These are phyloP conservation scores for Anoncus sp. DNA, from an alignment of 2,888 invertebrate genomes.

Conservation along the genomic window DNA sequence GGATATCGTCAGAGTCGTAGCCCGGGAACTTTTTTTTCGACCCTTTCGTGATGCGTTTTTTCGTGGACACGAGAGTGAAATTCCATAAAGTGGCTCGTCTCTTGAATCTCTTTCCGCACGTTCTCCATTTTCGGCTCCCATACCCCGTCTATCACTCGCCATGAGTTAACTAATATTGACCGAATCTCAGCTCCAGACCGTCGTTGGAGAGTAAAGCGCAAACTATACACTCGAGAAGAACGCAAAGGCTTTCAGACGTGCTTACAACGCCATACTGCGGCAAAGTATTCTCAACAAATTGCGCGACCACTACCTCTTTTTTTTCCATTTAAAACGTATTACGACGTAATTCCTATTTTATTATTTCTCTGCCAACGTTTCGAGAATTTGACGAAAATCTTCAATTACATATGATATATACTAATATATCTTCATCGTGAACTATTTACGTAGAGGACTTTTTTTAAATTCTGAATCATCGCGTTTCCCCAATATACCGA, in stretches of 20 bases:
- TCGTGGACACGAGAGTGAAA: slow-evolving; percentile 27
- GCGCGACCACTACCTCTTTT: slow-evolving; percentile 13
- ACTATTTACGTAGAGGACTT: background rate
- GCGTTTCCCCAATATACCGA: background rate
- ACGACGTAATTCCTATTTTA: slow-evolving; percentile 11
- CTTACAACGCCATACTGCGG: slow-evolving; percentile 6
- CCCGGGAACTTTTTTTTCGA: no score
- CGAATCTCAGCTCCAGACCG: slow-evolving; percentile 47
- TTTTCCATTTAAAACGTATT: slow-evolving; percentile 30
- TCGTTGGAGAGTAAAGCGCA: slow-evolving; percentile 42
- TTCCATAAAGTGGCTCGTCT: slow-evolving; percentile 45
- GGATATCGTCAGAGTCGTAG: no score
- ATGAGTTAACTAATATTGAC: slow-evolving; percentile 58
- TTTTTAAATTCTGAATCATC: background rate
- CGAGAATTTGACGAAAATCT: slow-evolving; percentile 21
- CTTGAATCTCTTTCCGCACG: slow-evolving; percentile 33
- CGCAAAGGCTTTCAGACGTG: slow-evolving; percentile 46
- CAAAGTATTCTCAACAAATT: background rate
- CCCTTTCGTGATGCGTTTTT: slow-evolving; percentile 23
- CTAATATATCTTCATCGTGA: background rate
- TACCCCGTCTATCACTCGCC: slow-evolving; percentile 30
- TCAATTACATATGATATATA: slow-evolving; percentile 8
- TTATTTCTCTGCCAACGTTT: background rate
- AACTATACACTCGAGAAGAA: slow-evolving; percentile 35
- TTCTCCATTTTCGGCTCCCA: background rate